Conservation (phyloP, 2,888 invertebrate species). For the Hypercompe scribonia region DNA sequence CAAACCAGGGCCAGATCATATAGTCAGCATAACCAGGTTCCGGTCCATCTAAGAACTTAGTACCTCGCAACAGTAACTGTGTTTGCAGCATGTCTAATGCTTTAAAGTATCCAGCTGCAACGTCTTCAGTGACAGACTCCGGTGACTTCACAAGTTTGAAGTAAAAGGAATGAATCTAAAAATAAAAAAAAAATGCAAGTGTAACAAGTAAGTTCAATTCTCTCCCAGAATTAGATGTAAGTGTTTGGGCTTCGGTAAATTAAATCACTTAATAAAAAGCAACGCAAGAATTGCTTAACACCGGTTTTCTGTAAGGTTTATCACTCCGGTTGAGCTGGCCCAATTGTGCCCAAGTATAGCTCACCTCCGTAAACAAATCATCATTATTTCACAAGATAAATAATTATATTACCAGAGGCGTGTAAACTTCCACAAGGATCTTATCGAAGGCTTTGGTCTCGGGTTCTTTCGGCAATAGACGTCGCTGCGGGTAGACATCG, state of each 20-base stretch:
- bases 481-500: conserved; percentile 89
- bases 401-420: conserved; percentile 66
- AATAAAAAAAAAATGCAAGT: conserved; percentile 14
- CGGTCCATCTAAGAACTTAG: conserved; percentile 87
- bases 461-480: conserved; percentile 89
- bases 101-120: conserved; percentile 58
- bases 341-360: not conserved
- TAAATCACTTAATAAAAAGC: too few species aligned
- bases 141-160: conserved; percentile 61
- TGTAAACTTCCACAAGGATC: conserved; percentile 86
- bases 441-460: conserved; percentile 90
- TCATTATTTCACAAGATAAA: not conserved
- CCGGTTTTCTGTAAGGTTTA: not conserved
- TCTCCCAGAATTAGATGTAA: not conserved
- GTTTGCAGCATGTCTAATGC: conserved; percentile 88
- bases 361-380: not conserved
- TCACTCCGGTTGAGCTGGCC: not conserved
- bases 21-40: conserved; percentile 92
- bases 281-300: too few species aligned
- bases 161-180: conserved; percentile 65
- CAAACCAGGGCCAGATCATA: conserved; percentile 96
- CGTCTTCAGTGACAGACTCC: conserved; percentile 63
- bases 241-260: too few species aligned
- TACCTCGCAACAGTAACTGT: conserved; percentile 87
- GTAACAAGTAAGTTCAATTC: not conserved